Base-by-base conservation (phyloP, 1,140 invertebrate genomes). In the Saccostrea glomerata region DNA sequence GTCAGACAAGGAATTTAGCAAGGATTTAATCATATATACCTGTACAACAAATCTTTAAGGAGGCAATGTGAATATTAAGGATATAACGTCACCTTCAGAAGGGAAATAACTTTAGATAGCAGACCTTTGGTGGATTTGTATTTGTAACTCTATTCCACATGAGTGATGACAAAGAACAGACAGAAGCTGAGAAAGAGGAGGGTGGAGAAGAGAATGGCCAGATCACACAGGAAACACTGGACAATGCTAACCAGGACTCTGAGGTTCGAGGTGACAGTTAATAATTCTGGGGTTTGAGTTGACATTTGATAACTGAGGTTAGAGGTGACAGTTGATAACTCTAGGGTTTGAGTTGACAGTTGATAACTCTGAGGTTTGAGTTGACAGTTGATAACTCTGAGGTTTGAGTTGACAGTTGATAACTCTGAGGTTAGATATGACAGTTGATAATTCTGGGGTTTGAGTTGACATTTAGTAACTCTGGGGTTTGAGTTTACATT, bases 221-320 rank as follows among this genome's bases (percentile, higher is more conserved):
- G 9, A 77, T 77, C 11, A 77, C 70, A 23, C 70, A 77, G 70
- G 70, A 77, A 77, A 77, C 70, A 15, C 70, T 77, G 70, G 70
- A 77, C 25, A 77, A 77, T 13, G 70, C 70, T 17, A 77, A 77
- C 70, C 25, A 36, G 70, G 70, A 36, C 30, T 36, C 30, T 36
- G 30, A 36, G 30, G 30, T 36, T 36, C 0, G 30, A 36, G 30
- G 30, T 36, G 30, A 36, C 30, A 36, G 30, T 36, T 36, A 2
- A 36, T 36, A 36, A 36, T 36, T 36, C 30, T 36, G 30, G 30
- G 30, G 30, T 36, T 36, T 0, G 2, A 36, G 30, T 36, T 36
- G 30, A 36, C 30, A 36, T 0, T 36, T 36, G 30, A 36, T 36
- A 36, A 36, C 30, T 36, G n/a, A n/a, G n/a, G n/a, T n/a, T n/a